Base-by-base conservation (phyloP, 2,888 invertebrate genomes). In the Torymus aiolomorphi region DNA sequence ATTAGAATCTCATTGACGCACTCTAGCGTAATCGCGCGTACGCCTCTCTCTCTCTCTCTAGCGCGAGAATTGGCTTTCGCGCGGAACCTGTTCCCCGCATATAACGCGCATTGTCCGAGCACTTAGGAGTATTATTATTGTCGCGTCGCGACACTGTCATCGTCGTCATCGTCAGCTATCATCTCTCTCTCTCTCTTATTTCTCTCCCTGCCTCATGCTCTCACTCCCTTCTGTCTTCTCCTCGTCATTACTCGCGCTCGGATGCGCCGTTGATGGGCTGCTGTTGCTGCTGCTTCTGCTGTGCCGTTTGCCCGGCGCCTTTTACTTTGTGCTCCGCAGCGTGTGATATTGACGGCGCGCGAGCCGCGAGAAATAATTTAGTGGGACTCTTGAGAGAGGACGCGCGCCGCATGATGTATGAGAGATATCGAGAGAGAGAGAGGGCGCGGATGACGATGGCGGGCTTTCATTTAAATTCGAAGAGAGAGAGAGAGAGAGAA, bases 1-100 rank as follows among this genome's bases (percentile, higher is more conserved):
- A 85, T 85, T 84, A 84, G 83, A 83, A 84, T 84, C 84, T 84
- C 83, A 83, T 84, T 83, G 83, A 76, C 75, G 83, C 76, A 75
- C 51, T 71, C 52, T 67, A 70, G 51, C 72, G 67, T 67, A 72
- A 74, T 80, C 74, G 74, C 72, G 24, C 69, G 11, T 54, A 61
- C 67, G 67, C 20, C 2, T 14, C 20, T 1, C n/a, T 24, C 24
- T 24, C 24, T 24, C 12, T 42, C 49, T 67, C 24, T 56, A 11
- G 52, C 10, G 16, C 24, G 14, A 24, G 42, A 10, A 42, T 73
- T 42, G n/a, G 56, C 20, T 49, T 65, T 16, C 12, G 24, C 57
- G 56, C n/a, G 80, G 84, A 85, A 85, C 85, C 84, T 83, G 85
- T 85, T 83, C 73, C 79, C n/a, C 62, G n/a, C 57, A 61, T 51